Evolutionary conservation across 2,797 vertebrate genomes (phyloP).

Genomic region (Labeo calbasu): DNA sequence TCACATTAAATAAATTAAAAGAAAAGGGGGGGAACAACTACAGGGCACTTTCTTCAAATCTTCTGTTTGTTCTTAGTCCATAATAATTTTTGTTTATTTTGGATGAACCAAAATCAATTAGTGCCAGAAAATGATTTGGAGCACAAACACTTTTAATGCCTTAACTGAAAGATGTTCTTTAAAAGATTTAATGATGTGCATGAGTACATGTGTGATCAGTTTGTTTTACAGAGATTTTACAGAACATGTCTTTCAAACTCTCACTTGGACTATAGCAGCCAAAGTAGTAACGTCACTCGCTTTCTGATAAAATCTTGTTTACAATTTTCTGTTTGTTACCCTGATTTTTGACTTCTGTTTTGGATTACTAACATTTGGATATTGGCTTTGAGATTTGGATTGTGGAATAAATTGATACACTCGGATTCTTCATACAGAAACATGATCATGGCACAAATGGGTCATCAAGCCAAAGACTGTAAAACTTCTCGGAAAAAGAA

Average conservation of each 20-base stretch:
- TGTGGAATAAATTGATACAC: background rate
- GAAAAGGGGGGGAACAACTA: background rate
- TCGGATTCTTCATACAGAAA: background rate
- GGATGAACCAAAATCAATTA: background rate
- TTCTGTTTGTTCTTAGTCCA: background rate
- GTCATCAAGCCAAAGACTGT: background rate
- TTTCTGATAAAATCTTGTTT: background rate
- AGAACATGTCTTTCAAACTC: background rate
- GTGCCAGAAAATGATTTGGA: background rate
- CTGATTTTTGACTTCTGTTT: background rate
- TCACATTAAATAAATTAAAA: background rate
- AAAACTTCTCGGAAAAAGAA: background rate
- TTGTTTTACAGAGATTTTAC: background rate
- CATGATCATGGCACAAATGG: background rate
- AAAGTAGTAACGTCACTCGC: background rate
- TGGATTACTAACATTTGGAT: background rate
- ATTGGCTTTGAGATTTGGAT: background rate
- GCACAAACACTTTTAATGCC: background rate
- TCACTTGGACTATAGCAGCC: background rate
- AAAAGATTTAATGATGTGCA: background rate
- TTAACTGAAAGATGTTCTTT: background rate
- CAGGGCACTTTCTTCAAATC: background rate
- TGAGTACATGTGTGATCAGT: background rate
- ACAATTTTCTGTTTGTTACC: background rate
- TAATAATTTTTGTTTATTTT: background rate